These are phyloP conservation scores for Drosophila hydei DNA, from an alignment of 1,140 invertebrate genomes.

Conservation along the genomic window DNA sequence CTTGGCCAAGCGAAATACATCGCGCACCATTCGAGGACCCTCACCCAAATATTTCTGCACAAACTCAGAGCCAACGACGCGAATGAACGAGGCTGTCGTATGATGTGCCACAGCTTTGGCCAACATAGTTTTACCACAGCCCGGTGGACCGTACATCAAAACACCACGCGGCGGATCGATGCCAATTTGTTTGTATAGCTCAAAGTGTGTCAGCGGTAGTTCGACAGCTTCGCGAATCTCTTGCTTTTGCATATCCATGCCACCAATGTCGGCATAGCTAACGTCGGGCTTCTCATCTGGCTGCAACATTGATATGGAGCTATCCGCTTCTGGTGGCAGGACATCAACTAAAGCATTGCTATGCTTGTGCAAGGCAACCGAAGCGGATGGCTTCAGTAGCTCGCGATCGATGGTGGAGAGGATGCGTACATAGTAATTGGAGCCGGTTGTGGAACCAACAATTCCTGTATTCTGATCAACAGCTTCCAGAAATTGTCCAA, in stretches of 20 bases:
- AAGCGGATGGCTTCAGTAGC: slow-evolving; percentile 96
- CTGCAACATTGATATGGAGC: slow-evolving; percentile 97
- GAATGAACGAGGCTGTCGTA: slow-evolving; percentile 99
- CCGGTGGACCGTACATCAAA: slow-evolving; percentile 99
- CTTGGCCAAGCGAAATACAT: slow-evolving; percentile 99
- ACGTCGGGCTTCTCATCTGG: slow-evolving; percentile 99
- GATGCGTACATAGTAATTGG: slow-evolving; percentile 99
- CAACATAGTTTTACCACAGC: slow-evolving; percentile 98
- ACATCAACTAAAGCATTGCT: slow-evolving; percentile 99
- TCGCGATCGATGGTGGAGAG: slow-evolving; percentile 98
- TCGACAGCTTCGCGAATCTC: slow-evolving; percentile 99
- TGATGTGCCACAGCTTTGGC: slow-evolving; percentile 99
- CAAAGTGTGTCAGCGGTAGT: slow-evolving; percentile 98
- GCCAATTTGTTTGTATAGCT: slow-evolving; percentile 98
- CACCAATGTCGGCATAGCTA: slow-evolving; percentile 98
- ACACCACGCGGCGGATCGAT: slow-evolving; percentile 99
- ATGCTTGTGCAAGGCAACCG: slow-evolving; percentile 98
- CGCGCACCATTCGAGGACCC: slow-evolving; percentile 99
- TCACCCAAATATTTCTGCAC: slow-evolving; percentile 99
- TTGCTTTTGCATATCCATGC: slow-evolving; percentile 99
- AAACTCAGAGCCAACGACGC: slow-evolving; percentile 99
- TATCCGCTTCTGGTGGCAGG: slow-evolving; percentile 98
- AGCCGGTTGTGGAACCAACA: slow-evolving; percentile 91
- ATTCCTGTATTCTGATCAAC: slow-evolving; percentile 99
- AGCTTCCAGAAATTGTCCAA: slow-evolving; percentile 98